Percentiles rank a stretch among this genome's conserved stretches.
phyloP scores from a whole-genome alignment of 2,797 vertebrate species.

The Craterocephalus amniculus region DNA sequence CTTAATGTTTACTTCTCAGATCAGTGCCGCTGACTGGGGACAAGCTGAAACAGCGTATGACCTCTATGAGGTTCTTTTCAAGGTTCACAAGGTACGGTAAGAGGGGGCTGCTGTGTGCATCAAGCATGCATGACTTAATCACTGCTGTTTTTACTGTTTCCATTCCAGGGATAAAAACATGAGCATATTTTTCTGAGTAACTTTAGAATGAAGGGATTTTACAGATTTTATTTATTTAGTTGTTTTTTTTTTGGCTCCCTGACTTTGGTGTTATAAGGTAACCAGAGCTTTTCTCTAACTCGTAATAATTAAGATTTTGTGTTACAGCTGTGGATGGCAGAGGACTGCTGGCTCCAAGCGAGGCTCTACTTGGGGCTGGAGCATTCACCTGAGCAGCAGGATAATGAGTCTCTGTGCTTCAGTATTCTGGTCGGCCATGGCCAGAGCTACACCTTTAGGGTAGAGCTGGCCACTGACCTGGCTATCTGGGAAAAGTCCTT shows the following conservation, averaged over 20 bases:
- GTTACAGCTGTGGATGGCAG: constrained; percentile 90
- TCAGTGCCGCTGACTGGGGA: constrained; percentile 90
- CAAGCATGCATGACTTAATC: background rate
- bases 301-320: constrained; percentile 15
- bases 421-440: constrained; percentile 89
- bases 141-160: no score
- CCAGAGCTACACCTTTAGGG: constrained; percentile 89
- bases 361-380: constrained; percentile 88
- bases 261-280: background rate
- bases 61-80: constrained; percentile 98
- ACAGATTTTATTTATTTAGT: no score
- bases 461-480: constrained; percentile 89
- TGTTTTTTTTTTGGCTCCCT: background rate
- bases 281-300: background rate
- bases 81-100: constrained; percentile 92
- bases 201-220: no score
- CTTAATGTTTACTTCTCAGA: constrained; percentile 78
- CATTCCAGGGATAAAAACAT: no score
- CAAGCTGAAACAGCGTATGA: constrained; percentile 91
- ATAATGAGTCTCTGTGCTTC: constrained; percentile 89
- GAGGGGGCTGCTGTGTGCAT: constrained; percentile 20
- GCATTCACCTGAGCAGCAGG: constrained; percentile 86
- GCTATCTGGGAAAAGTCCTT: constrained; percentile 92
- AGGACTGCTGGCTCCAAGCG: constrained; percentile 92
- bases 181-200: no score